phyloP scores from a whole-genome alignment of 2,888 invertebrate genomes.

The Meiosimyza decipiens region DNA sequence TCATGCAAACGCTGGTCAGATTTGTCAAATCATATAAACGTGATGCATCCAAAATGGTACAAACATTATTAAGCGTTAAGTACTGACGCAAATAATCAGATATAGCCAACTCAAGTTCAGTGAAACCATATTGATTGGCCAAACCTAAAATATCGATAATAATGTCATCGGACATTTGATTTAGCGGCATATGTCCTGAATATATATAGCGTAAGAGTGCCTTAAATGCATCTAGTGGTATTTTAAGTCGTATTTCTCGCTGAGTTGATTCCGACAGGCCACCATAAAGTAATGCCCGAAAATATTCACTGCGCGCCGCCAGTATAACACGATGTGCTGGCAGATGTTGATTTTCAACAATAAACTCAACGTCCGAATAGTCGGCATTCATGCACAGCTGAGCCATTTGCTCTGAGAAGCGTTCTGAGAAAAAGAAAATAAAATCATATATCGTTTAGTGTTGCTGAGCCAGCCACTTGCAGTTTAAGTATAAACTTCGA shows the following conservation, averaged over 20 bases:
- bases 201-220: conserved; percentile 95
- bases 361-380: conserved; percentile 89
- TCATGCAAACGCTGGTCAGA: conserved; percentile 83
- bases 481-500: too few relatives aligned
- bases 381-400: conserved; percentile 86
- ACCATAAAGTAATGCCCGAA: conserved; percentile 84
- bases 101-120: conserved; percentile 88
- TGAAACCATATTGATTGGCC: conserved; percentile 96
- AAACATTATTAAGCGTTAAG: conserved; percentile 89
- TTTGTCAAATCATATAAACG: conserved; percentile 75
- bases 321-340: conserved; percentile 78
- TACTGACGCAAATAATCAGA: conserved; percentile 93
- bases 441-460: neutral
- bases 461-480: too few relatives aligned
- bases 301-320: conserved; percentile 96
- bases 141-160: conserved; percentile 82
- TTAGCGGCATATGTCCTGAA: conserved; percentile 81
- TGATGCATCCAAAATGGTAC: conserved; percentile 94
- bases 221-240: conserved; percentile 86
- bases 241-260: conserved; percentile 86
- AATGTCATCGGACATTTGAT: conserved; percentile 75
- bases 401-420: conserved; percentile 87
- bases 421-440: conserved; percentile 65
- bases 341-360: conserved; percentile 78
- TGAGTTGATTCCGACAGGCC: conserved; percentile 81